Evolutionary conservation across 2,888 invertebrate species (phyloP).

Genomic region (Morpho achilles): DNA sequence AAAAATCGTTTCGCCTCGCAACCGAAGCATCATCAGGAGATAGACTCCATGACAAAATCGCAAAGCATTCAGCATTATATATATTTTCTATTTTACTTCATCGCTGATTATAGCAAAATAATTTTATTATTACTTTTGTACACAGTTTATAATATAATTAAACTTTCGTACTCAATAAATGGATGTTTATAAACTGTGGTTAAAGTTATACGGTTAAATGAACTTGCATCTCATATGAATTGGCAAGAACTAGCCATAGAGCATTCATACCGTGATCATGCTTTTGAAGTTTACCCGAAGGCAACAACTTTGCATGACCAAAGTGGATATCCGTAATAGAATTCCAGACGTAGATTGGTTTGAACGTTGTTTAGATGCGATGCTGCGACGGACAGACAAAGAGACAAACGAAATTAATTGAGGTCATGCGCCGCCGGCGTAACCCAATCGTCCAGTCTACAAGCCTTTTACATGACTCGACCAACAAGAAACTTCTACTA

Average conservation of each 20-base stretch:
- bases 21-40: too few relatives aligned
- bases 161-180: too few relatives aligned
- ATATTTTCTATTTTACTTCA: too few relatives aligned
- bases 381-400: constrained; percentile 51
- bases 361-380: constrained; percentile 52
- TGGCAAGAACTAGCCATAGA: constrained; percentile 12
- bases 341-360: constrained; percentile 58
- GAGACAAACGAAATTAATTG: constrained; percentile 76
- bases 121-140: too few relatives aligned
- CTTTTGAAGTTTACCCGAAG: constrained; percentile 32
- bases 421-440: constrained; percentile 61
- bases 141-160: too few relatives aligned
- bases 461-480: constrained; percentile 51
- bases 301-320: constrained; percentile 31
- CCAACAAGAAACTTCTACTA: constrained; percentile 29
- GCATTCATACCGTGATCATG: constrained; percentile 17
- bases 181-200: neutral
- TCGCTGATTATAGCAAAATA: too few relatives aligned
- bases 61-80: too few relatives aligned
- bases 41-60: too few relatives aligned
- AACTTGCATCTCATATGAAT: neutral
- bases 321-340: constrained; percentile 62
- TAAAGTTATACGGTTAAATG: neutral
- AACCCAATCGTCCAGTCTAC: constrained; percentile 58
- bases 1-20: too few relatives aligned